phyloP scores from a whole-genome alignment of 2,888 invertebrate species.

The Heliconius sara region DNA sequence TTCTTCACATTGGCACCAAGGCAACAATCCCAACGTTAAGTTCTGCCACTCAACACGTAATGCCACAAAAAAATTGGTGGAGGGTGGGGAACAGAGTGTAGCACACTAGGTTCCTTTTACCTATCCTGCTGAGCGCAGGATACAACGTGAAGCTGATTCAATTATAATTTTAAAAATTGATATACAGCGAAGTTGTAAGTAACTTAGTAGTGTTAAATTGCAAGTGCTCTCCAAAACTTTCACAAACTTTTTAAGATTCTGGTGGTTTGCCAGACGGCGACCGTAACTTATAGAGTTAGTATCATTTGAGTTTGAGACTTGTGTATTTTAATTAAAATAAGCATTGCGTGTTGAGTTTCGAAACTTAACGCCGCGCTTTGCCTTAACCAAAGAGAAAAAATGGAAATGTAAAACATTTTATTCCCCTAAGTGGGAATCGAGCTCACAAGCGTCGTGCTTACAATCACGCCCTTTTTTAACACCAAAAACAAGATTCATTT shows the following conservation, averaged over 20 bases:
- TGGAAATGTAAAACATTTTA: not conserved
- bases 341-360: not conserved
- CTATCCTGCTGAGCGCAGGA: too few species aligned
- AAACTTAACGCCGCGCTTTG: not conserved
- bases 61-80: too few species aligned
- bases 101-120: too few species aligned
- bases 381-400: not conserved
- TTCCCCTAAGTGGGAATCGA: not conserved
- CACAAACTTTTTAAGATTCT: conserved; percentile 16
- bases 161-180: not conserved
- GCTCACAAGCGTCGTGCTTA: not conserved
- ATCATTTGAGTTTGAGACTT: conserved; percentile 9
- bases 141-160: too few species aligned
- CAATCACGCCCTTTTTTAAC: not conserved
- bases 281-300: conserved; percentile 17
- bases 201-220: conserved; percentile 11
- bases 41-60: too few species aligned
- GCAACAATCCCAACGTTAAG: too few species aligned
- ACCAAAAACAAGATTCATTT: too few species aligned
- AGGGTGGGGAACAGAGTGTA: too few species aligned
- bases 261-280: conserved; percentile 16
- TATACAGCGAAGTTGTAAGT: conserved; percentile 11
- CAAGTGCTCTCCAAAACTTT: conserved; percentile 12
- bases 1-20: too few species aligned
- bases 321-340: not conserved